phyloP scores from a whole-genome alignment of 1,140 invertebrate species.

The Platyscapa corneri region DNA sequence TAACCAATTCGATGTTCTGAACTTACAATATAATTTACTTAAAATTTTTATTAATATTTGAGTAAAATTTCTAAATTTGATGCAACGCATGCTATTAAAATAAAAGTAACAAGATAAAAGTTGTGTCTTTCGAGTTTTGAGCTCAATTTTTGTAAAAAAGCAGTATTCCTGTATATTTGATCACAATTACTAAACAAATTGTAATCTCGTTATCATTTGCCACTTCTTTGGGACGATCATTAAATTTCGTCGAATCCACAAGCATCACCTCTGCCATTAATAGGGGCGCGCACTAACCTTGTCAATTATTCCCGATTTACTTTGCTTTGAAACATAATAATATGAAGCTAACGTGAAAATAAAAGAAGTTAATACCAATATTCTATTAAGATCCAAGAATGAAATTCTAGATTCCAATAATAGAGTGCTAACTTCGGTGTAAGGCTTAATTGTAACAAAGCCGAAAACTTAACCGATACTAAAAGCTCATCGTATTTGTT shows the following conservation, averaged over 20 bases:
- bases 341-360: neutral
- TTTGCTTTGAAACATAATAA: neutral
- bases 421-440: neutral
- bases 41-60: too few relatives aligned
- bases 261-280: neutral
- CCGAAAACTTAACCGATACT: neutral
- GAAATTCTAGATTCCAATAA: neutral
- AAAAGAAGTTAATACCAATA: neutral
- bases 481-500: neutral
- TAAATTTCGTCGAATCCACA: neutral
- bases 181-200: neutral
- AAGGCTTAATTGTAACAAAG: neutral
- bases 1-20: too few relatives aligned
- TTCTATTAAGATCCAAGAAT: neutral
- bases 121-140: too few relatives aligned
- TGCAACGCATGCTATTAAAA: too few relatives aligned
- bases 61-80: too few relatives aligned
- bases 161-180: neutral
- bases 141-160: neutral
- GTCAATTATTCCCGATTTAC: neutral
- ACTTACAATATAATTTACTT: too few relatives aligned
- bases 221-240: neutral
- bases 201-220: neutral
- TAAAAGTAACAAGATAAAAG: too few relatives aligned
- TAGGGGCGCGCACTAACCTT: neutral